Evolutionary conservation across 2,888 invertebrate species (phyloP).

Genomic region (Macrophya alboannulata): DNA sequence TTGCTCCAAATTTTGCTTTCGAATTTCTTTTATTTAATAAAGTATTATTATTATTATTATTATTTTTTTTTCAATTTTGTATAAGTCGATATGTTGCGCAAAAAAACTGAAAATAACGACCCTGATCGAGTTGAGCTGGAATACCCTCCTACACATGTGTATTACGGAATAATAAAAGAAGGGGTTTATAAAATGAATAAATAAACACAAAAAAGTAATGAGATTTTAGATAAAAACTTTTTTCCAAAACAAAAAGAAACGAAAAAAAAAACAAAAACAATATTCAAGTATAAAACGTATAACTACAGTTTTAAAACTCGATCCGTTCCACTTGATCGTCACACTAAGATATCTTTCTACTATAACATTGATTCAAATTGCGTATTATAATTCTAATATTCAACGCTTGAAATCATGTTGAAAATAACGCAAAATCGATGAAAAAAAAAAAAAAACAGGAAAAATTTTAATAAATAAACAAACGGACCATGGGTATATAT

Average conservation of each 20-base stretch:
- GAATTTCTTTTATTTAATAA: too few relatives aligned
- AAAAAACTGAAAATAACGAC: too few relatives aligned
- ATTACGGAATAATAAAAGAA: not conserved
- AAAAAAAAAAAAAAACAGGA: not conserved
- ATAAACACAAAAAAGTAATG: constrained; percentile 64
- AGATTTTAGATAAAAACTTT: constrained; percentile 83
- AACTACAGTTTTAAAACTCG: constrained; percentile 59
- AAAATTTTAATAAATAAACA: too few relatives aligned
- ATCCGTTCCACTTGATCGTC: constrained; percentile 20
- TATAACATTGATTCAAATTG: constrained; percentile 36
- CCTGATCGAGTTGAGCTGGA: too few relatives aligned
- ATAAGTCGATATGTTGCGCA: too few relatives aligned
- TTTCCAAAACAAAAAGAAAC: constrained; percentile 70
- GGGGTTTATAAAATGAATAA: constrained; percentile 56
- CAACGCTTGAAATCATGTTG: not conserved
- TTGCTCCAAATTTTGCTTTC: too few relatives aligned
- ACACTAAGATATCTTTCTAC: constrained; percentile 2
- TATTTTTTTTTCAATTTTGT: too few relatives aligned
- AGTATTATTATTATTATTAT: too few relatives aligned
- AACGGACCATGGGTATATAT: too few relatives aligned
- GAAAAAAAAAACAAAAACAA: too few relatives aligned
- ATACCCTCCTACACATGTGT: too few relatives aligned
- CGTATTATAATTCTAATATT: too few relatives aligned
- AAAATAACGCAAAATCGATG: not conserved
- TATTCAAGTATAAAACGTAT: constrained; percentile 72